Conservation (phyloP, 2,888 invertebrate species). For the Nemapogon koenigi region DNA sequence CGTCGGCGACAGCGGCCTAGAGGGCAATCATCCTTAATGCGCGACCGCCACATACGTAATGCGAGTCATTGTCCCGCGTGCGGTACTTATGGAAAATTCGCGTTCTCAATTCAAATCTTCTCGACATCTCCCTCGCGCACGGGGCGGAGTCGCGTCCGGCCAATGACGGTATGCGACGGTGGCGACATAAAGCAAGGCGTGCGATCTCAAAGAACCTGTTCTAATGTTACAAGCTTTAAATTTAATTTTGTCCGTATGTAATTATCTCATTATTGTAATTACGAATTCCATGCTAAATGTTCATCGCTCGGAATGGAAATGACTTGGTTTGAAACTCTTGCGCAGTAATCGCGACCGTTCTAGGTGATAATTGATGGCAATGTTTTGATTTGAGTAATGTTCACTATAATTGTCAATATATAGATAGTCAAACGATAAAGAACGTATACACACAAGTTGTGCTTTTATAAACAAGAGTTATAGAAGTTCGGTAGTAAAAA, state of each 20-base stretch:
- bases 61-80: conserved; percentile 64
- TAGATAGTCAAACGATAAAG: conserved; percentile 40
- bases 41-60: conserved; percentile 63
- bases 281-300: conserved; percentile 61
- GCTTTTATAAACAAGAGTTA: conserved; percentile 15
- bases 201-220: conserved; percentile 65
- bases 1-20: conserved; percentile 57
- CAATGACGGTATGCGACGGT: conserved; percentile 58
- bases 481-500: conserved; percentile 45
- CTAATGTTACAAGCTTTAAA: conserved; percentile 65
- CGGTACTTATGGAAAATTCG: conserved; percentile 65
- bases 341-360: conserved; percentile 17
- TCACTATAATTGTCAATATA: conserved; percentile 28
- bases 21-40: conserved; percentile 63
- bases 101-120: conserved; percentile 65
- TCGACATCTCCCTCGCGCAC: conserved; percentile 58
- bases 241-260: conserved; percentile 65
- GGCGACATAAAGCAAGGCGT: conserved; percentile 64
- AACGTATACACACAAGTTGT: neutral
- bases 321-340: conserved; percentile 38
- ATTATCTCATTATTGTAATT: conserved; percentile 66
- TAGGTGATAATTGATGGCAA: conserved; percentile 23
- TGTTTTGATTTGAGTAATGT: conserved; percentile 16
- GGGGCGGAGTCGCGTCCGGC: conserved; percentile 61
- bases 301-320: conserved; percentile 54